These are phyloP conservation scores for Brachypodius melanocephalos DNA, from an alignment of 2,113 vertebrate genomes.

Conservation along the genomic window DNA sequence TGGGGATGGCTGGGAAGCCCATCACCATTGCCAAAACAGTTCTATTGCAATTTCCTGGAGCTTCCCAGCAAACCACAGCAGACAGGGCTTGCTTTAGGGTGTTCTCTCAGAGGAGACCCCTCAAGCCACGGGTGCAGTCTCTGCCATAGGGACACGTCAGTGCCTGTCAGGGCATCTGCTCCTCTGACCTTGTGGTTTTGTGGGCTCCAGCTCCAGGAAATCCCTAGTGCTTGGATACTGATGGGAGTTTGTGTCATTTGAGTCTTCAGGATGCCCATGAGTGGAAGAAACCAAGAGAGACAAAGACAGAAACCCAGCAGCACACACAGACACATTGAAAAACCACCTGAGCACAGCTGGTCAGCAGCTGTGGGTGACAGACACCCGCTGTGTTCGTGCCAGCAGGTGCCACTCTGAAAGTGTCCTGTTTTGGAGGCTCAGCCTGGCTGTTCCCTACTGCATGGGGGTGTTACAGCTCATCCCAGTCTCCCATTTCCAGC, in stretches of 20 bases:
- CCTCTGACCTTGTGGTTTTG: rapidly evolving
- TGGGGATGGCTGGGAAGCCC: neutral
- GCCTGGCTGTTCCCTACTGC: neutral
- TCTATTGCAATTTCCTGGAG: neutral
- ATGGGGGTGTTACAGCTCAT: rapidly evolving
- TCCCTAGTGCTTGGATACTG: neutral
- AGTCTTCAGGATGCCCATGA: neutral
- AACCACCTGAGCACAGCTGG: neutral
- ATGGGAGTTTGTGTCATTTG: neutral
- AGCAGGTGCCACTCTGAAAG: neutral
- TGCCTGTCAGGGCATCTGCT: neutral
- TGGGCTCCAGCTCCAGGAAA: neutral
- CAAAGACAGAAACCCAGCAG: neutral
- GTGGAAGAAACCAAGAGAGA: neutral
- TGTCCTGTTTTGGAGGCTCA: rapidly evolving
- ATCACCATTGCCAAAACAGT: no score
- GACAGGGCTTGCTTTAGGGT: neutral
- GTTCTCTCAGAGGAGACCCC: neutral
- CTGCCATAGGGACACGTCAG: rapidly evolving
- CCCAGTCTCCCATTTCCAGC: neutral
- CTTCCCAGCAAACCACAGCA: neutral
- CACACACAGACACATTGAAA: rapidly evolving
- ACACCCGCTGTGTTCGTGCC: rapidly evolving
- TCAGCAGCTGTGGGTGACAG: neutral
- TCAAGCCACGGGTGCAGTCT: rapidly evolving